These are phyloP conservation scores for Gryllus bimaculatus DNA, from an alignment of 1,140 invertebrate genomes.

Conservation along the genomic window DNA sequence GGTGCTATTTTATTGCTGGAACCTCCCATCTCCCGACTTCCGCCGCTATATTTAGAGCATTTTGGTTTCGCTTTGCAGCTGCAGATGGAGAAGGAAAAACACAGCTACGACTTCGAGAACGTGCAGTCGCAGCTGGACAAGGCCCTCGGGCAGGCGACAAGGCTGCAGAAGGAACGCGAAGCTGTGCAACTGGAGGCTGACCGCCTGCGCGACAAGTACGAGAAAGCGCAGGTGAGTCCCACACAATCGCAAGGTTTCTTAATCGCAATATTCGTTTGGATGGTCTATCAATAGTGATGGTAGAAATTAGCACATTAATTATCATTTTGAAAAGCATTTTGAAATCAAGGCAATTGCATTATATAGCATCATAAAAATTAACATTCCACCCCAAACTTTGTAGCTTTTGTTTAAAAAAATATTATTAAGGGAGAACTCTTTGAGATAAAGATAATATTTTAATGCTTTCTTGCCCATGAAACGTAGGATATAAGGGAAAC, in stretches of 20 bases:
- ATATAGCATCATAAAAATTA: too few species aligned
- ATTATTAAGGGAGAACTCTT: too few species aligned
- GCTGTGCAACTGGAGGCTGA: conserved; percentile 73
- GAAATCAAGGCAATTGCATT: too few species aligned
- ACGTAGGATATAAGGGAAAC: too few species aligned
- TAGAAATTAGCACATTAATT: too few species aligned
- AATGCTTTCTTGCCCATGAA: too few species aligned
- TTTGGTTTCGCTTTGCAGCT: conserved; percentile 42
- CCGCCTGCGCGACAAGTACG: conserved; percentile 75
- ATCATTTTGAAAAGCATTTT: conserved; percentile 7
- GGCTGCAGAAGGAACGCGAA: conserved; percentile 83
- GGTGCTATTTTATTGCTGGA: too few species aligned
- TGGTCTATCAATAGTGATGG: too few species aligned
- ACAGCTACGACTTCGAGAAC: conserved; percentile 79
- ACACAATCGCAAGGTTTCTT: neutral
- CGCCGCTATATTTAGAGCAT: neutral
- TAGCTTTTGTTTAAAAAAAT: too few species aligned
- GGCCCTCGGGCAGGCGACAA: conserved; percentile 69
- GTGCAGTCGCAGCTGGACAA: conserved; percentile 84
- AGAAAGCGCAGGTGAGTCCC: conserved; percentile 69
- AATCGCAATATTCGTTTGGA: neutral
- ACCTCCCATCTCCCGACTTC: neutral
- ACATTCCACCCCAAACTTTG: too few species aligned
- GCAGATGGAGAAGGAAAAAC: conserved; percentile 83
- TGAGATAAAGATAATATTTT: too few species aligned